Conservation (phyloP, 2,113 vertebrate genomes). For the Crotophaga sulcirostris region DNA sequence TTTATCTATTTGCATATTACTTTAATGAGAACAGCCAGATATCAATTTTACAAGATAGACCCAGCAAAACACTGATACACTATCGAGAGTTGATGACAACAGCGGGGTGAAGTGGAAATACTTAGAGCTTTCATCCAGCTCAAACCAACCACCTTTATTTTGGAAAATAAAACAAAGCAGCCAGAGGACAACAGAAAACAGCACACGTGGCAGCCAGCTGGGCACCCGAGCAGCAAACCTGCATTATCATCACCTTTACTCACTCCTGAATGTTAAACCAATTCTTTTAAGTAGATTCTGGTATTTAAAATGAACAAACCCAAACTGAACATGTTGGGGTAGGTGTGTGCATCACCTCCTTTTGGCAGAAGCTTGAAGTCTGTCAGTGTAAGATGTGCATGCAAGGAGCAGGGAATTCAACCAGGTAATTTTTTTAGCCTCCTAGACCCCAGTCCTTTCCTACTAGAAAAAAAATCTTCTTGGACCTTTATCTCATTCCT, state of each 20-base stretch:
- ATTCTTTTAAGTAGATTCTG: not conserved
- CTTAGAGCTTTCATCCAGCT: not conserved
- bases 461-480: not conserved
- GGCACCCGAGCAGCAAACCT: not conserved
- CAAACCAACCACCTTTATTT: not conserved
- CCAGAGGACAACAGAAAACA: not conserved
- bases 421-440: not conserved
- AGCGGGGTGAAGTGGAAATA: not conserved
- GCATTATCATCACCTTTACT: not conserved
- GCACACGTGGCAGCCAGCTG: fast-evolving
- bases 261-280: not conserved
- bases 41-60: not conserved
- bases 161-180: not conserved
- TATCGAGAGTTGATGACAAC: not conserved
- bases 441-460: not conserved
- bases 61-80: not conserved
- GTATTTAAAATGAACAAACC: not conserved
- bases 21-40: not conserved
- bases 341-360: not conserved
- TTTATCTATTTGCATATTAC: not conserved
- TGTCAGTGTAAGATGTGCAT: not conserved
- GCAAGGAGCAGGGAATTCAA: not conserved
- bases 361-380: not conserved
- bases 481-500: not conserved
- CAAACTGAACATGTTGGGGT: fast-evolving